Percentiles rank a stretch among this genome's conserved stretches.
Conservation (phyloP, 2,113 vertebrate species). For the Lophochroa leadbeateri region DNA sequence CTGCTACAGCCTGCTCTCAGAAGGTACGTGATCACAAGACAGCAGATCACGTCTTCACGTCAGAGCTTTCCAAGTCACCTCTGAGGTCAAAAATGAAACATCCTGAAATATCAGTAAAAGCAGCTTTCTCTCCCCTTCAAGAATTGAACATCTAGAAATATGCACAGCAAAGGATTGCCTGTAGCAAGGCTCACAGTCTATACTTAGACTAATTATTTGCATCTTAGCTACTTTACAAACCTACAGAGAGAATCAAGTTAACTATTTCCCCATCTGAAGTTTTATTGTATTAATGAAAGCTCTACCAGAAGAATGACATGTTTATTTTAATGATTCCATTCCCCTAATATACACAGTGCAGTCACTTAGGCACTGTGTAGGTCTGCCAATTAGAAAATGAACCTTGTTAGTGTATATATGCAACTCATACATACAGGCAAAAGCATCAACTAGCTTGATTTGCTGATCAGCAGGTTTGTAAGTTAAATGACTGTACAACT, state of each 20-base stretch:
- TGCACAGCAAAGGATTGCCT: neutral
- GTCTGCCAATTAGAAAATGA: neutral
- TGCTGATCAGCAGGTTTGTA: constrained; percentile 21
- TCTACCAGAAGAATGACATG: neutral
- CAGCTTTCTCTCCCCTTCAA: neutral
- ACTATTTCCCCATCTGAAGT: neutral
- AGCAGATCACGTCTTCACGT: accelerated
- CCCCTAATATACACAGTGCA: neutral
- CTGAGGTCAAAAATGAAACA: neutral
- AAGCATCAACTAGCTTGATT: neutral
- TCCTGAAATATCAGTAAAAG: neutral
- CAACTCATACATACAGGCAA: neutral
- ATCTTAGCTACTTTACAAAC: neutral
- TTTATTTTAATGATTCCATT: constrained; percentile 18
- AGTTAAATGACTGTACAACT: neutral
- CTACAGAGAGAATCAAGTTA: neutral
- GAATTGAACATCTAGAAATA: neutral
- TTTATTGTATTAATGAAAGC: constrained; percentile 2
- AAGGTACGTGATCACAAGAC: accelerated
- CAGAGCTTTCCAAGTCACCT: neutral
- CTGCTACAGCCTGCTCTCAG: neutral
- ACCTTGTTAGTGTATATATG: neutral
- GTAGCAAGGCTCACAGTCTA: neutral
- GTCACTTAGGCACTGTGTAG: neutral
- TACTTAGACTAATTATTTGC: neutral